phyloP scores from a whole-genome alignment of 2,888 invertebrate species.

The Drosophila koepferae region DNA sequence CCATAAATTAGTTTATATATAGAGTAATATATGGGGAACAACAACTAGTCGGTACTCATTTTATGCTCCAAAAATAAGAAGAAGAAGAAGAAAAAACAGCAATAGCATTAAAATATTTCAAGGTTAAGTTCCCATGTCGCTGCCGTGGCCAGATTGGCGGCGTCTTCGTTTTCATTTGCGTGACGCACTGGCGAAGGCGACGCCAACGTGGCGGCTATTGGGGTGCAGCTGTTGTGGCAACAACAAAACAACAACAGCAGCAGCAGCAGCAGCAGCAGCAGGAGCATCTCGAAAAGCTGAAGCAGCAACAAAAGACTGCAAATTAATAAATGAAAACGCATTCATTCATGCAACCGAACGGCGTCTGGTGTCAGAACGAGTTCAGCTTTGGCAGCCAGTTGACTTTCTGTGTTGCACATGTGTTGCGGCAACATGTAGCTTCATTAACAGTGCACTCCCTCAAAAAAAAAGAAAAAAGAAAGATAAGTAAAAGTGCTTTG shows the following conservation, averaged over 20 bases:
- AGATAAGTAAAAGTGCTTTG: conserved; percentile 3
- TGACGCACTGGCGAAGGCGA: conserved; percentile 56
- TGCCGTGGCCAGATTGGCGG: conserved; percentile 48
- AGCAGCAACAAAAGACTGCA: conserved; percentile 60
- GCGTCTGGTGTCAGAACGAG: conserved; percentile 51
- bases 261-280: conserved; percentile 3
- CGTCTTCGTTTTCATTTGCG: conserved; percentile 70
- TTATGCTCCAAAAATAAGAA: background rate
- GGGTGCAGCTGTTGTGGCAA: conserved; percentile 47
- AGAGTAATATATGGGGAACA: conserved; percentile 5
- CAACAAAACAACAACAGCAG: conserved; percentile 10
- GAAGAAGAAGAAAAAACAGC: conserved; percentile 9
- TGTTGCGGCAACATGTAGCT: conserved; percentile 71
- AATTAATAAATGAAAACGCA: conserved; percentile 80
- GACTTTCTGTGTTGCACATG: conserved; percentile 51
- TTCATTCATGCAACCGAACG: conserved; percentile 71
- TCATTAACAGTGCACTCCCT: conserved; percentile 51
- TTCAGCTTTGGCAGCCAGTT: conserved; percentile 32
- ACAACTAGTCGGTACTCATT: conserved; percentile 13
- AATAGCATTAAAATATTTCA: conserved; percentile 55
- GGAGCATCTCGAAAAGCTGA: conserved; percentile 27
- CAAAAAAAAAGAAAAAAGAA: background rate
- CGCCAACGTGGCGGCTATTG: conserved; percentile 49
- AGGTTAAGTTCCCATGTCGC: conserved; percentile 71
- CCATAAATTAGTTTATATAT: conserved; percentile 3